Evolutionary conservation across 2,888 invertebrate species (phyloP).

Genomic region (Thymelicus lineola): DNA sequence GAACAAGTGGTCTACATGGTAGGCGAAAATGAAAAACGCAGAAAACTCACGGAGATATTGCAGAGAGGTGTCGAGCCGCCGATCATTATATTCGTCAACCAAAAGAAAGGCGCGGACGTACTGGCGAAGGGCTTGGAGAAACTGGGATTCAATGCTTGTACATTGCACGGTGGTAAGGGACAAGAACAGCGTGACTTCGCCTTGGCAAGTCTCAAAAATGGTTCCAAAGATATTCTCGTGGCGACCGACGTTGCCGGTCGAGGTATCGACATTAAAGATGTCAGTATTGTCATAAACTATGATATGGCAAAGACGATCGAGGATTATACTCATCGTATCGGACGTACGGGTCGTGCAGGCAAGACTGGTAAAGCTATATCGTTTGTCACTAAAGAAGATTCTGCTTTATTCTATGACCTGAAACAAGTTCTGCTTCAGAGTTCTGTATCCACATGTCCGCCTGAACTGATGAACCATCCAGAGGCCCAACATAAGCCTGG

Average conservation of each 20-base stretch:
- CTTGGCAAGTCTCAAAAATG: constrained; percentile 97
- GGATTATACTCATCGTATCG: constrained; percentile 99
- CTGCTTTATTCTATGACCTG: constrained; percentile 97
- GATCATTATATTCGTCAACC: constrained; percentile 99
- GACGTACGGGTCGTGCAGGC: constrained; percentile 99
- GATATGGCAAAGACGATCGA: constrained; percentile 99
- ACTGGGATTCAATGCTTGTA: constrained; percentile 97
- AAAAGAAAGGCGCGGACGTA: constrained; percentile 99
- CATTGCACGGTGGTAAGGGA: constrained; percentile 99
- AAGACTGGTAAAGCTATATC: constrained; percentile 98
- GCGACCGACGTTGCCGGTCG: constrained; percentile 99
- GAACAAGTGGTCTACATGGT: constrained; percentile 99
- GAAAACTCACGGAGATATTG: constrained; percentile 97
- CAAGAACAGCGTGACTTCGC: constrained; percentile 99
- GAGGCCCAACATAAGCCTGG: constrained; percentile 99
- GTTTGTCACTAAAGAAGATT: constrained; percentile 99
- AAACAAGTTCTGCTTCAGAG: constrained; percentile 95
- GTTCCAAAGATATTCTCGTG: constrained; percentile 98
- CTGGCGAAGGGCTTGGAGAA: constrained; percentile 98
- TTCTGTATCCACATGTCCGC: constrained; percentile 97
- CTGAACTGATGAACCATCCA: constrained; percentile 98
- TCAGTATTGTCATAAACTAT: constrained; percentile 99
- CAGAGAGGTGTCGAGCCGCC: constrained; percentile 96
- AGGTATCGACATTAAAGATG: constrained; percentile 99
- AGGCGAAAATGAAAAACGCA: constrained; percentile 97